Evolutionary conservation across 2,113 vertebrate species (phyloP).

Genomic region (Mohoua ochrocephala): DNA sequence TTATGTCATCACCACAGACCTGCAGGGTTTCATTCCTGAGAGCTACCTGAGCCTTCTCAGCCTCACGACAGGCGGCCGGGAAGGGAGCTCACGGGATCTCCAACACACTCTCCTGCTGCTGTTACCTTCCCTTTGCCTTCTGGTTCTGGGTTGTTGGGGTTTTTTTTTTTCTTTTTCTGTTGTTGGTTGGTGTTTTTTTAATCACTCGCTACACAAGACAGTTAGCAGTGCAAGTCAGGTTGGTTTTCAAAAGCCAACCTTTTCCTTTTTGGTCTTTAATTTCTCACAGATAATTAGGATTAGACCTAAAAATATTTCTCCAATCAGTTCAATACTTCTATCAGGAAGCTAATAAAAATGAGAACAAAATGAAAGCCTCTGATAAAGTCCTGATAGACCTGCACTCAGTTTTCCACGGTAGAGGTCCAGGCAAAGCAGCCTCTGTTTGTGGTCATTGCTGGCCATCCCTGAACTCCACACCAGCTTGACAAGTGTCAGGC

Average conservation of each 20-base stretch:
- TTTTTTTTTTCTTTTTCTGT: background rate
- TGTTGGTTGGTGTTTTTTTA: background rate
- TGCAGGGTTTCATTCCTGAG: slow-evolving; percentile 33
- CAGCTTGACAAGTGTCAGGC: background rate
- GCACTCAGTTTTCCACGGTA: background rate
- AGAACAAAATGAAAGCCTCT: background rate
- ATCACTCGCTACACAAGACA: background rate
- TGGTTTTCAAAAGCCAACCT: background rate
- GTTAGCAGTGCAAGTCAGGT: background rate
- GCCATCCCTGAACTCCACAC: background rate
- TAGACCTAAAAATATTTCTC: background rate
- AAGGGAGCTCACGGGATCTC: background rate
- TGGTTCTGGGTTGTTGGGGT: background rate
- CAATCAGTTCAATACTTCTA: background rate
- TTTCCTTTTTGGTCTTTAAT: background rate
- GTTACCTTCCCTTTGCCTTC: background rate
- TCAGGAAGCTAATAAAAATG: background rate
- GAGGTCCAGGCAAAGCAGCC: background rate
- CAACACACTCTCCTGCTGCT: background rate
- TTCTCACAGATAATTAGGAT: background rate
- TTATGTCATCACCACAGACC: slow-evolving; percentile 13
- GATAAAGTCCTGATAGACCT: background rate
- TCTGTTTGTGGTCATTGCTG: background rate
- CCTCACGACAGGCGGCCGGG: background rate
- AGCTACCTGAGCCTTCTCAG: background rate